Conservation (phyloP, 2,888 invertebrate genomes). For the Cataglyphis albicans region DNA sequence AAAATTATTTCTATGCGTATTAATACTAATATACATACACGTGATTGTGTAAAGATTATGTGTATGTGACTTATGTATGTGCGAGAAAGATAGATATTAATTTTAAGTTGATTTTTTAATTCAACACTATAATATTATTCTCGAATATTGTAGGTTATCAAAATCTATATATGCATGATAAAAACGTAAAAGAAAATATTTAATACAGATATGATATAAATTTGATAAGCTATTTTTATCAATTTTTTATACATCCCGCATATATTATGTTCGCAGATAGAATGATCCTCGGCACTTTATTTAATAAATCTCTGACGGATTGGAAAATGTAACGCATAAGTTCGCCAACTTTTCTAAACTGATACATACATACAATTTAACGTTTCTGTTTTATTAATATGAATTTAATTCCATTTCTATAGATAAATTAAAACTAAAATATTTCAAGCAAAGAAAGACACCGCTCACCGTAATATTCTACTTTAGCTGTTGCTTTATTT, state of each 20-base stretch:
- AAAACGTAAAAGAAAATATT: too few species aligned
- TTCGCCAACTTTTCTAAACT: not conserved
- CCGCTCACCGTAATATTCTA: not conserved
- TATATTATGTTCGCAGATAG: not conserved
- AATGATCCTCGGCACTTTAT: not conserved
- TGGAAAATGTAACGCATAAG: not conserved
- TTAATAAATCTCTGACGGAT: not conserved
- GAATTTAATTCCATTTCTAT: not conserved
- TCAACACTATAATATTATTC: too few species aligned
- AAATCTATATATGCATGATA: too few species aligned
- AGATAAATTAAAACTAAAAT: constrained; percentile 8
- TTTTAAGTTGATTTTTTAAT: too few species aligned
- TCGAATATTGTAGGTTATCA: too few species aligned
- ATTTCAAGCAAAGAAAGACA: constrained; percentile 4
- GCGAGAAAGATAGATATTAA: too few species aligned
- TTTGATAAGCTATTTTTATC: not conserved
- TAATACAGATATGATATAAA: too few species aligned
- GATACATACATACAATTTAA: not conserved
- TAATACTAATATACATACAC: not conserved
- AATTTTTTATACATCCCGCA: not conserved
- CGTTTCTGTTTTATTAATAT: not conserved
- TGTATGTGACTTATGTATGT: too few species aligned
- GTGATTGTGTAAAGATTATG: not conserved
- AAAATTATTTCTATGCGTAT: not conserved
- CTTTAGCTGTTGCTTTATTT: not conserved